Evolutionary conservation across 64 coral and sea anemone genomes (phyloP).

Genomic region (Stichodactyla mertensii): DNA sequence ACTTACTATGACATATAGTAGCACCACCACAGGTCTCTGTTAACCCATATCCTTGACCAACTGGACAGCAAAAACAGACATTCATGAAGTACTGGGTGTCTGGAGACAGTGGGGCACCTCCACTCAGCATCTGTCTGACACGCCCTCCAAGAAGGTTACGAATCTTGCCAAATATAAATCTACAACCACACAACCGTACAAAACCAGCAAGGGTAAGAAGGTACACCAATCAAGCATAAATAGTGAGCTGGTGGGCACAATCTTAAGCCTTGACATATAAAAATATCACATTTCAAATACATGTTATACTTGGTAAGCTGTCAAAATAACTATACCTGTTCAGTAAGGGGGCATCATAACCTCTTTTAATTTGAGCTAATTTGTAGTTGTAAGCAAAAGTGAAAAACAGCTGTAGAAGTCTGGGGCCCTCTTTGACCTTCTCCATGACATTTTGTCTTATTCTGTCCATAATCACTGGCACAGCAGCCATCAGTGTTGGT

Average conservation of each 20-base stretch:
- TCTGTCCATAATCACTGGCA: constrained; percentile 93
- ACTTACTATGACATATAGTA: constrained; percentile 75
- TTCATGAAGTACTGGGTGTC: constrained; percentile 99
- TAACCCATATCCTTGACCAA: constrained; percentile 90
- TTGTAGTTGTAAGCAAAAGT: constrained; percentile 95
- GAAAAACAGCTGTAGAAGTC: constrained; percentile 78
- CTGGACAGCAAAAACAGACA: constrained; percentile 94
- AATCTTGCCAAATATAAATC: constrained; percentile 89
- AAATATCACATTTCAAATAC: too few relatives aligned
- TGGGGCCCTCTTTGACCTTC: constrained; percentile 82
- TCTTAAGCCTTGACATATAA: too few relatives aligned
- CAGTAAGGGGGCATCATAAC: constrained; percentile 86
- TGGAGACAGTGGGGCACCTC: constrained; percentile 82
- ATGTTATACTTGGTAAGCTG: neutral
- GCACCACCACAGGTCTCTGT: constrained; percentile 95
- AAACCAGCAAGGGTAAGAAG: neutral
- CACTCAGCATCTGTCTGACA: constrained; percentile 81
- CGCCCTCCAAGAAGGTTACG: constrained; percentile 79
- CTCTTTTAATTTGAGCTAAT: constrained; percentile 75
- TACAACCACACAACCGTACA: neutral
- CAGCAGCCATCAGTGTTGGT: constrained; percentile 91
- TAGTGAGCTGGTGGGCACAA: too few relatives aligned
- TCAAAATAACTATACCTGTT: constrained; percentile 53
- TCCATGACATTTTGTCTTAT: constrained; percentile 93
- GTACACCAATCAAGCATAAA: neutral